Evolutionary conservation across 1,140 invertebrate species (phyloP).

Genomic region (Aporrectodea caliginosa): DNA sequence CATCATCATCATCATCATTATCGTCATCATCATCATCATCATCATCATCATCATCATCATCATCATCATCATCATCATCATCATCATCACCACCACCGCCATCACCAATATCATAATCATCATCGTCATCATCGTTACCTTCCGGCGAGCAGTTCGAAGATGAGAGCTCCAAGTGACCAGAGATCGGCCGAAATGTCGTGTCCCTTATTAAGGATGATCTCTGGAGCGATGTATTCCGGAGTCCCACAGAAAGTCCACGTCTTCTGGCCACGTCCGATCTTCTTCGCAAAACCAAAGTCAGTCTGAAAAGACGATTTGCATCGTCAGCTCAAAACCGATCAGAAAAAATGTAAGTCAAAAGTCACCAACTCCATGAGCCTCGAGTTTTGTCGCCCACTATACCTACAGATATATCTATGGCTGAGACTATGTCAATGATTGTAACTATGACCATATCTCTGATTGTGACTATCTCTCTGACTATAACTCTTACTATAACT

Average conservation of each 20-base stretch:
- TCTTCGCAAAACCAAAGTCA: slow-evolving; percentile 96
- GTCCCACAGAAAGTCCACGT: slow-evolving; percentile 96
- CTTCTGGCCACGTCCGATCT: slow-evolving; percentile 73
- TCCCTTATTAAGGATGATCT: slow-evolving; percentile 84
- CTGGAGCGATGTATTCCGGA: slow-evolving; percentile 83
- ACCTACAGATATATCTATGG: neutral
- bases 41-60: neutral
- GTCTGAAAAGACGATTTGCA: slow-evolving; percentile 65
- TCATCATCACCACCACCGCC: slow-evolving; percentile 25
- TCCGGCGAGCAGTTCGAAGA: slow-evolving; percentile 85
- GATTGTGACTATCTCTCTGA: neutral
- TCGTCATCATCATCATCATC: neutral
- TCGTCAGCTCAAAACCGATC: neutral
- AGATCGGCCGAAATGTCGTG: slow-evolving; percentile 90
- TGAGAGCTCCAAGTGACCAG: slow-evolving; percentile 88
- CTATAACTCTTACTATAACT: neutral
- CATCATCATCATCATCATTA: slow-evolving; percentile 11
- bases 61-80: slow-evolving; percentile 8
- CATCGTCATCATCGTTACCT: slow-evolving; percentile 50
- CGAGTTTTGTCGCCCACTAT: too few relatives aligned
- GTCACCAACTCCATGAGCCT: too few relatives aligned
- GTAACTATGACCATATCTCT: neutral
- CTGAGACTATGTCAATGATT: neutral
- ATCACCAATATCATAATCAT: too few relatives aligned
- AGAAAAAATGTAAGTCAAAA: too few relatives aligned